phyloP scores from a whole-genome alignment of 2,113 vertebrate genomes.

The Oplegnathus fasciatus region DNA sequence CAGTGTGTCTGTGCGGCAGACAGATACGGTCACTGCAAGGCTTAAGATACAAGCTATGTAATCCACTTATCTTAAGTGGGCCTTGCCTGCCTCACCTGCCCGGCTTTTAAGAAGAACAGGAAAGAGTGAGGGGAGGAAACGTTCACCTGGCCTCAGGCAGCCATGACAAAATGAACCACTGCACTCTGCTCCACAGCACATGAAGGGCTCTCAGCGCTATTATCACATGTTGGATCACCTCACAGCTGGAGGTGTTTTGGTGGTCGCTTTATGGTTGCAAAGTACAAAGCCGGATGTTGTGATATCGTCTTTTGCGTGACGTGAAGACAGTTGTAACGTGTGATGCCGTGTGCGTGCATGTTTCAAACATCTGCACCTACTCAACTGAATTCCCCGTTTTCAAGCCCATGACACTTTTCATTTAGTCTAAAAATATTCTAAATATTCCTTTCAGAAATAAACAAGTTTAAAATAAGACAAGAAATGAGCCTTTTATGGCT shows the following conservation, averaged over 20 bases:
- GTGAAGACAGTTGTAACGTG: slow-evolving; percentile 14
- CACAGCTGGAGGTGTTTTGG: slow-evolving; percentile 71
- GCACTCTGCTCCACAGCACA: slow-evolving; percentile 60
- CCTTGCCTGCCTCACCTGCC: slow-evolving; percentile 75
- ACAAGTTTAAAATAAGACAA: slow-evolving; percentile 83
- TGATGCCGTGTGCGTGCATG: slow-evolving; percentile 5
- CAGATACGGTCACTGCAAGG: slow-evolving; percentile 68
- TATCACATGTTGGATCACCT: slow-evolving; percentile 70
- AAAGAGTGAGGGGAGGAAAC: slow-evolving; percentile 64
- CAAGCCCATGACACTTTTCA: slow-evolving; percentile 72
- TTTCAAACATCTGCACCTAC: slow-evolving; percentile 57
- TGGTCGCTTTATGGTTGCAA: slow-evolving; percentile 61
- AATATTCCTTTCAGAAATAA: slow-evolving; percentile 83
- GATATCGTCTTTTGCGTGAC: slow-evolving; percentile 45
- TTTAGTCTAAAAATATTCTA: slow-evolving; percentile 82
- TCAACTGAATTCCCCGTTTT: slow-evolving; percentile 58
- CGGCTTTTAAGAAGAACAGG: slow-evolving; percentile 71
- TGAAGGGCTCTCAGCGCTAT: slow-evolving; percentile 64
- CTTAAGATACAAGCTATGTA: slow-evolving; percentile 70
- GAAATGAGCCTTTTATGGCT: slow-evolving; percentile 83
- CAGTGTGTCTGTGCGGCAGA: slow-evolving; percentile 31
- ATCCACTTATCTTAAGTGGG: slow-evolving; percentile 81
- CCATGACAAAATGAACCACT: slow-evolving; percentile 66
- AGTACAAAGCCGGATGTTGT: slow-evolving; percentile 75
- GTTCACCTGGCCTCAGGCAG: slow-evolving; percentile 73